These are phyloP conservation scores for Trypoxylon attenuatum DNA, from an alignment of 2,888 invertebrate species.

Conservation along the genomic window DNA sequence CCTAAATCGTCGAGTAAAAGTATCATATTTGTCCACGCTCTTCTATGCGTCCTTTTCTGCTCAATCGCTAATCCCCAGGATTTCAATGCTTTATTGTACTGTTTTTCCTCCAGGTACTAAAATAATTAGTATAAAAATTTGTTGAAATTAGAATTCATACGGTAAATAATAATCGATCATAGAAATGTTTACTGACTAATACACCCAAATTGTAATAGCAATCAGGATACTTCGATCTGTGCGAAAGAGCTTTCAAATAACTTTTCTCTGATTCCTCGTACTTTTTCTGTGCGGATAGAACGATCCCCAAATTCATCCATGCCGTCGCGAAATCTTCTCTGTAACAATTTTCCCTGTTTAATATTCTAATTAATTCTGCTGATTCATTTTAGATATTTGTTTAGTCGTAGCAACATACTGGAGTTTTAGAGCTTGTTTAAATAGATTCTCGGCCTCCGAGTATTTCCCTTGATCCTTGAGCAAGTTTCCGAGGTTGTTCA, in stretches of 20 bases:
- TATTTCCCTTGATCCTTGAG: slow-evolving; percentile 83
- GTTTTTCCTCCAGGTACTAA: slow-evolving; percentile 87
- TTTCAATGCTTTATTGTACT: slow-evolving; percentile 83
- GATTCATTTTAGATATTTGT: background rate
- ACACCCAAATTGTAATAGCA: slow-evolving; percentile 97
- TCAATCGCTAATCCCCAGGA: slow-evolving; percentile 90
- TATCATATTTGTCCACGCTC: slow-evolving; percentile 95
- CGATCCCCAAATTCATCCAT: slow-evolving; percentile 99
- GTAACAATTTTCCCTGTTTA: slow-evolving; percentile 47
- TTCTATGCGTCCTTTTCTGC: slow-evolving; percentile 85
- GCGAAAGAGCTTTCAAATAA: slow-evolving; percentile 86
- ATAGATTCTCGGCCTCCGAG: slow-evolving; percentile 83
- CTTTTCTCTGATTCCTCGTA: slow-evolving; percentile 84
- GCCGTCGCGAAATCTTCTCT: slow-evolving; percentile 94
- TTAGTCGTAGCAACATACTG: slow-evolving; percentile 77
- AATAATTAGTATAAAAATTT: slow-evolving; percentile 42
- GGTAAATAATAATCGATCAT: no score
- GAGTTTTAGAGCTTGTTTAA: slow-evolving; percentile 83
- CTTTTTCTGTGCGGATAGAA: slow-evolving; percentile 84
- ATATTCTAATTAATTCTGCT: background rate
- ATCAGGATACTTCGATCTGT: slow-evolving; percentile 90
- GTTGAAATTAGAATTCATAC: no score
- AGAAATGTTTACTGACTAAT: slow-evolving; percentile 84
- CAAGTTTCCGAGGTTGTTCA: slow-evolving; percentile 95
- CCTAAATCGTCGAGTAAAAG: slow-evolving; percentile 88